These are phyloP conservation scores for Drosophila mettleri DNA, from an alignment of 2,888 invertebrate genomes.

Conservation along the genomic window DNA sequence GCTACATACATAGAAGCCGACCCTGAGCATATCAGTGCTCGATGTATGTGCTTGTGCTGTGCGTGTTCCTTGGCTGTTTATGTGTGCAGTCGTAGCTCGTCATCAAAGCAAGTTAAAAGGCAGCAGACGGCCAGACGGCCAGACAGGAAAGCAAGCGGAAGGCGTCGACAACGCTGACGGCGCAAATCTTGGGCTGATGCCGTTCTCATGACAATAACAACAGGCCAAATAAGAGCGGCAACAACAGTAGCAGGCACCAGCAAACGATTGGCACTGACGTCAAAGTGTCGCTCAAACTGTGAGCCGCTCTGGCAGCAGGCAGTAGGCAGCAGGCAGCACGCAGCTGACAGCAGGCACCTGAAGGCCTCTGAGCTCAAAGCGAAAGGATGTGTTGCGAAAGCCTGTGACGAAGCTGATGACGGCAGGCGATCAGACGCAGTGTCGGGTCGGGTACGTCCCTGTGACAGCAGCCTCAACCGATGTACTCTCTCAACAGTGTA, in stretches of 20 bases:
- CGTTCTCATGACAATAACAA: conserved; percentile 42
- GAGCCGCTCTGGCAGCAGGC: conserved; percentile 6
- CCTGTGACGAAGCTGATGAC: not conserved
- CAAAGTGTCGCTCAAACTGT: conserved; percentile 45
- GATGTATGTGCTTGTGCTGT: not conserved
- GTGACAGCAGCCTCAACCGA: not conserved
- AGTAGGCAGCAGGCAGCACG: too few species aligned
- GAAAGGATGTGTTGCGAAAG: conserved; percentile 4
- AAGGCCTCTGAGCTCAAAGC: conserved; percentile 10
- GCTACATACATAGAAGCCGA: not conserved
- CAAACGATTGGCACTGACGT: conserved; percentile 43
- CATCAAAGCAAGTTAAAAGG: conserved; percentile 50
- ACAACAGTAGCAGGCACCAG: not conserved
- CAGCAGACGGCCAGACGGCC: conserved; percentile 7
- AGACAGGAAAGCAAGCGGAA: conserved; percentile 40
- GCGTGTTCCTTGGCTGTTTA: conserved; percentile 33
- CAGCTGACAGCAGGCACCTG: conserved; percentile 12
- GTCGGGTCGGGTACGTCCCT: not conserved
- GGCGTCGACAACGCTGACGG: conserved; percentile 48
- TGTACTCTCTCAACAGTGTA: not conserved
- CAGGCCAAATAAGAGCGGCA: conserved; percentile 16
- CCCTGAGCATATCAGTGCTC: conserved; percentile 8
- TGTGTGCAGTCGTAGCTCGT: conserved; percentile 35
- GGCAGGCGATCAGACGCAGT: conserved; percentile 7
- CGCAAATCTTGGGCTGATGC: conserved; percentile 48